These are phyloP conservation scores for Zoanthus gigantus DNA, from an alignment of 92 coral and sea anemone species.

Conservation along the genomic window DNA sequence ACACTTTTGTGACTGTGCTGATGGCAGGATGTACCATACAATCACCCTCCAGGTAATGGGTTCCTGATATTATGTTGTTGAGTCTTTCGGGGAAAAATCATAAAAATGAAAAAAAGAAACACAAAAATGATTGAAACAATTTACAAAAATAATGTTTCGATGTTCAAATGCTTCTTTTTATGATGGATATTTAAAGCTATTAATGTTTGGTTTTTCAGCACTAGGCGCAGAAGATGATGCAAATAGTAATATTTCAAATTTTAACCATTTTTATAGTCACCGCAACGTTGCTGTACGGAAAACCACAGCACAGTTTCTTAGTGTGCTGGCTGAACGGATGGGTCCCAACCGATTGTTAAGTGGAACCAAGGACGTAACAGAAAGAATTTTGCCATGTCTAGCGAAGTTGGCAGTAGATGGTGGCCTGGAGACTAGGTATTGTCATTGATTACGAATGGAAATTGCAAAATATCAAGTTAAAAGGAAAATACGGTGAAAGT, in stretches of 20 bases:
- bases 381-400: conserved; percentile 85
- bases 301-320: conserved; percentile 93
- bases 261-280: conserved; percentile 62
- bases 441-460: neutral
- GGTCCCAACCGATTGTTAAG: conserved; percentile 93
- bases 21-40: too few relatives aligned
- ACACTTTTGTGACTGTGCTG: too few relatives aligned
- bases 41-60: too few relatives aligned
- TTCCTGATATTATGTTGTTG: too few relatives aligned
- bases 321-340: conserved; percentile 91
- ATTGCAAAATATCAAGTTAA: too few relatives aligned
- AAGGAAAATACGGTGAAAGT: too few relatives aligned
- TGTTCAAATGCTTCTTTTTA: neutral
- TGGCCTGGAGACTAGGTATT: conserved; percentile 91
- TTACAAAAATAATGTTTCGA: neutral
- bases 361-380: conserved; percentile 97
- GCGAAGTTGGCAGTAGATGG: conserved; percentile 95
- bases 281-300: conserved; percentile 90
- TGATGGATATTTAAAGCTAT: too few relatives aligned
- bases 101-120: too few relatives aligned
- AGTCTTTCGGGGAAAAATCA: too few relatives aligned
- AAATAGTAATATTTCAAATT: neutral
- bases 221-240: neutral
- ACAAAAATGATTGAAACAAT: too few relatives aligned
- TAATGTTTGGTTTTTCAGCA: too few relatives aligned